These are phyloP conservation scores for Drosophila prolongata DNA, from an alignment of 2,888 invertebrate species.

Conservation along the genomic window DNA sequence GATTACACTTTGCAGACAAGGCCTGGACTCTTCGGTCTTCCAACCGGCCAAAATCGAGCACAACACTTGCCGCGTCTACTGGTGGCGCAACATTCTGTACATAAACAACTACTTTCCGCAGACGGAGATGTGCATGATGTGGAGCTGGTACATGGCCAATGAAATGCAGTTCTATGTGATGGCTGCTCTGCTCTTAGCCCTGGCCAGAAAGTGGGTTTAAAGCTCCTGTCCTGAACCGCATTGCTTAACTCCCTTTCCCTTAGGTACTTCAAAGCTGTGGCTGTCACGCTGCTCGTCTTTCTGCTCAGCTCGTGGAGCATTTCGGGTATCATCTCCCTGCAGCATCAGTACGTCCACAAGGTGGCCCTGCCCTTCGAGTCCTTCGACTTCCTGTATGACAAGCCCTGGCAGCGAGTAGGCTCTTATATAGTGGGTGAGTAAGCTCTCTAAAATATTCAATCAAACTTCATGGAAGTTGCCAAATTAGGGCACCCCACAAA, in stretches of 20 bases:
- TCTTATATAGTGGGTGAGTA: slow-evolving; percentile 91
- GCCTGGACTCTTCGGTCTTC: slow-evolving; percentile 90
- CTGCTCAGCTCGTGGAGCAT: slow-evolving; percentile 90
- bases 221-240: slow-evolving; percentile 23
- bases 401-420: slow-evolving; percentile 93
- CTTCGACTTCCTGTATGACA: slow-evolving; percentile 93
- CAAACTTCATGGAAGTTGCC: neutral
- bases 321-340: slow-evolving; percentile 90
- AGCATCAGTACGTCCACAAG: slow-evolving; percentile 89
- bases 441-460: neutral
- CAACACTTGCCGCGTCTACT: slow-evolving; percentile 90
- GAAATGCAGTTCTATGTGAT: slow-evolving; percentile 92
- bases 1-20: slow-evolving; percentile 85
- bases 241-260: neutral
- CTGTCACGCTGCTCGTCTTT: slow-evolving; percentile 86
- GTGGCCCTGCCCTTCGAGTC: slow-evolving; percentile 93
- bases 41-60: slow-evolving; percentile 88
- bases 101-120: slow-evolving; percentile 92
- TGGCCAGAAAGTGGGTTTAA: slow-evolving; percentile 88
- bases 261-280: slow-evolving; percentile 88
- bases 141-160: slow-evolving; percentile 94
- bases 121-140: slow-evolving; percentile 91
- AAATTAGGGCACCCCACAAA: neutral
- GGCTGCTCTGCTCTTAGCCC: slow-evolving; percentile 87
- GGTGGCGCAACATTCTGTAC: slow-evolving; percentile 94